Evolutionary conservation across 1,140 invertebrate genomes (phyloP).

Genomic region (Diorhabda elongata): DNA sequence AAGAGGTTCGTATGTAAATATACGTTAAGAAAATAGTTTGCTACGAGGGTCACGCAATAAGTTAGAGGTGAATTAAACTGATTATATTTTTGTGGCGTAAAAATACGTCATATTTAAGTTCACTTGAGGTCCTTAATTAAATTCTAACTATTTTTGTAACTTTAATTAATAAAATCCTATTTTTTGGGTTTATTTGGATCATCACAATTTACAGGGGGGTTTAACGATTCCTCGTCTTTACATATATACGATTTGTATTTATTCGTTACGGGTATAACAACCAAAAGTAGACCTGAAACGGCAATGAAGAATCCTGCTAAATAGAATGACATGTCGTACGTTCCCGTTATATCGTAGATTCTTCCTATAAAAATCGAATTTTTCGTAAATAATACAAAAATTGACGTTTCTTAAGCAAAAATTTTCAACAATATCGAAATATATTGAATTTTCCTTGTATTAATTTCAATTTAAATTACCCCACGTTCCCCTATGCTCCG

Average conservation of each 20-base stretch:
- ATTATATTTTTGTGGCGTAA: no score
- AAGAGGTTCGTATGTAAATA: no score
- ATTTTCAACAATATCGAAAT: no score
- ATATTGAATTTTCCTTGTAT: no score
- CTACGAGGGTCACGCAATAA: no score
- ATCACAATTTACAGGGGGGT: not conserved
- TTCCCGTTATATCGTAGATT: constrained; percentile 72
- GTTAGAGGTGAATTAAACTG: no score
- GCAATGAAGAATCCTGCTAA: constrained; percentile 80
- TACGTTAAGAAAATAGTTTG: no score
- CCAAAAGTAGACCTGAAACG: constrained; percentile 74
- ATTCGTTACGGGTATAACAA: constrained; percentile 59
- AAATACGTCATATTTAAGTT: not conserved
- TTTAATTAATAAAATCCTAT: not conserved
- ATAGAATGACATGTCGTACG: constrained; percentile 82
- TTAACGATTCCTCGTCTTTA: not conserved
- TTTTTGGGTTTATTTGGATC: not conserved
- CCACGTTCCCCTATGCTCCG: no score
- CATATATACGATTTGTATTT: constrained; percentile 42
- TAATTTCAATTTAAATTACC: no score
- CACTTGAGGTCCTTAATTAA: not conserved
- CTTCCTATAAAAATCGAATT: constrained; percentile 59
- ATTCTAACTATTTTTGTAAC: not conserved
- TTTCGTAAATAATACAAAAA: no score
- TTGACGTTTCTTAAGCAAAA: no score